A percentile compares a stretch with the other conserved stretches of the same genome.
Evolutionary conservation across 2,888 invertebrate species (phyloP).

Genomic region (Aethes cnicana): DNA sequence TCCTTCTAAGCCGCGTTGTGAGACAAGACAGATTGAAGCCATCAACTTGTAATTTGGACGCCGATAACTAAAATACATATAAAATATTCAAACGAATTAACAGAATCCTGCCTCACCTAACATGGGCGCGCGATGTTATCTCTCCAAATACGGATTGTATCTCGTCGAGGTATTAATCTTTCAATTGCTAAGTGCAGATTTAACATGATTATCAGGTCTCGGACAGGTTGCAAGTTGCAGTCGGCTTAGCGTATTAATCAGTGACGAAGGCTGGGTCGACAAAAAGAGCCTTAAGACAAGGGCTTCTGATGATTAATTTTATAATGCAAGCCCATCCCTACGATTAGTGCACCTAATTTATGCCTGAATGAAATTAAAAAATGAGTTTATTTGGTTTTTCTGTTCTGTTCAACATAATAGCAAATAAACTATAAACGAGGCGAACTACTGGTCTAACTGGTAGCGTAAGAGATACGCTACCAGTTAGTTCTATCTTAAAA

Average conservation of each 20-base stretch:
- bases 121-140: conserved; percentile 25
- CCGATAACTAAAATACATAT: conserved; percentile 29
- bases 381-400: too few relatives aligned
- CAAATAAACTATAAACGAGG: too few relatives aligned
- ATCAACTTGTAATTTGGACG: conserved; percentile 26
- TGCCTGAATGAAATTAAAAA: conserved; percentile 30
- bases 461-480: too few relatives aligned
- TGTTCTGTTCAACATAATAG: too few relatives aligned
- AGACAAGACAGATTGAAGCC: conserved; percentile 21
- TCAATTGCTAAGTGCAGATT: conserved; percentile 31
- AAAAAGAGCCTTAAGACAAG: conserved; percentile 41
- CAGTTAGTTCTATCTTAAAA: too few relatives aligned
- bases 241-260: conserved; percentile 26
- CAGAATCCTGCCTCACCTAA: conserved; percentile 18
- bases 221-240: conserved; percentile 32
- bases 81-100: conserved; percentile 28
- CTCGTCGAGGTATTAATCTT: conserved; percentile 22
- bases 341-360: conserved; percentile 37
- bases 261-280: conserved; percentile 18
- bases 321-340: conserved; percentile 36
- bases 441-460: too few relatives aligned
- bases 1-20: neutral
- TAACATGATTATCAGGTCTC: conserved; percentile 32
- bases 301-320: conserved; percentile 50
- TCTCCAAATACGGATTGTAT: conserved; percentile 14